phyloP scores from a whole-genome alignment of 2,797 vertebrate genomes.

The Trichosurus vulpecula region DNA sequence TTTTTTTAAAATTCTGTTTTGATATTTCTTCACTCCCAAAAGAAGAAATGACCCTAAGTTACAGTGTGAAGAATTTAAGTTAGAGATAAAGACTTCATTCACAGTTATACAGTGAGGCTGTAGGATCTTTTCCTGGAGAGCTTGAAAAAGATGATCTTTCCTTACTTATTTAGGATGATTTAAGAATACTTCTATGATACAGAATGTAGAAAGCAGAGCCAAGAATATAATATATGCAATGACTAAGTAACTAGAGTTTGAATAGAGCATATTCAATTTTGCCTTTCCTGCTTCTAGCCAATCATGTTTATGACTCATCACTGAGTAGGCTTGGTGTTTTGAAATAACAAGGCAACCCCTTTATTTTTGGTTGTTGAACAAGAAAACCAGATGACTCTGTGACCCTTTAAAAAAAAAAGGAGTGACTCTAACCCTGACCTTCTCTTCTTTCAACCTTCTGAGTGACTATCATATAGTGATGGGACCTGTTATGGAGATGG shows the following conservation, averaged over 20 bases:
- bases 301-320: not conserved
- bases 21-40: not conserved
- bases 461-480: not conserved
- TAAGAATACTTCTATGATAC: not conserved
- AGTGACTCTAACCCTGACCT: not conserved
- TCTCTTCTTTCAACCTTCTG: not conserved
- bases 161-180: not conserved
- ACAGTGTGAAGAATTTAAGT: not conserved
- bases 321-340: not conserved
- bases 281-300: not conserved
- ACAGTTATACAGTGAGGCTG: not conserved
- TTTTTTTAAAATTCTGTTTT: not conserved
- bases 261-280: not conserved
- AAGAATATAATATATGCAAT: not conserved
- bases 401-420: not conserved
- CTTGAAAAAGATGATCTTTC: not conserved
- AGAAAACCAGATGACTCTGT: not conserved
- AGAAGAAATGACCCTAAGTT: not conserved
- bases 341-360: not conserved
- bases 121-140: not conserved
- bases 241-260: not conserved
- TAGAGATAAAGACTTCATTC: not conserved
- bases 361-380: not conserved
- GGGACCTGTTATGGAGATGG: not conserved
- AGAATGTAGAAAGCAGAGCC: not conserved